These are phyloP conservation scores for Anoplopoma fimbria DNA, from an alignment of 2,113 vertebrate genomes.

Conservation along the genomic window DNA sequence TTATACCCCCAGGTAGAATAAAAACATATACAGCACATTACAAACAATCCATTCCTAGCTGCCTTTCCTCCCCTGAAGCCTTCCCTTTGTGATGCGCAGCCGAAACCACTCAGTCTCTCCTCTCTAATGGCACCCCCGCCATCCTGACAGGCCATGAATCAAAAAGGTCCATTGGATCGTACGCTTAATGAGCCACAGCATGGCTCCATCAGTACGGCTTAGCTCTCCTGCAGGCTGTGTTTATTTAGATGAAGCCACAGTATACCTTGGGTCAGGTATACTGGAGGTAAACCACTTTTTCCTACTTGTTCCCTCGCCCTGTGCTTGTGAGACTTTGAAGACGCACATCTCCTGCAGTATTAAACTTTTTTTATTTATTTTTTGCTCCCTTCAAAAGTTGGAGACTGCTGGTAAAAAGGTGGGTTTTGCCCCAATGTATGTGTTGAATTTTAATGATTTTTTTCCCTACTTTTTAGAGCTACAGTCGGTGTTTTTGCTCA, in stretches of 20 bases:
- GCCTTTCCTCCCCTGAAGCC: conserved; percentile 35
- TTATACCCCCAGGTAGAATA: neutral
- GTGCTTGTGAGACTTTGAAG: conserved; percentile 7
- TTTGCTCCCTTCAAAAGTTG: conserved; percentile 49
- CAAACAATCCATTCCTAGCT: conserved; percentile 27
- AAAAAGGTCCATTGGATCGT: conserved; percentile 51
- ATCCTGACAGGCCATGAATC: conserved; percentile 53
- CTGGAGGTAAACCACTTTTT: neutral
- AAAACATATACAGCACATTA: conserved; percentile 13
- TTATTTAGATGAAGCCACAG: conserved; percentile 47
- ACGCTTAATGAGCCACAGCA: conserved; percentile 62
- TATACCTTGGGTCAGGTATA: conserved; percentile 8
- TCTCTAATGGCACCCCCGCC: conserved; percentile 32
- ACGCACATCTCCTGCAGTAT: neutral
- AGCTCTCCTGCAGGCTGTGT: conserved; percentile 14
- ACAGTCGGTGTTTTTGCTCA: no score
- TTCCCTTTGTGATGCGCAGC: conserved; percentile 20
- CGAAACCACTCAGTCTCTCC: conserved; percentile 11
- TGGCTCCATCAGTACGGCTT: conserved; percentile 34
- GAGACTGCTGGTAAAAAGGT: conserved; percentile 57
- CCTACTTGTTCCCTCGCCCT: conserved; percentile 10
- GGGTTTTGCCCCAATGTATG: no score
- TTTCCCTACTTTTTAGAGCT: no score
- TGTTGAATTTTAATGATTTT: no score
- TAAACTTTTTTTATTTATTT: conserved; percentile 43